Evolutionary conservation across 2,113 vertebrate species (phyloP), one percentile per base, ranked within the genome.

Genomic region (Cinclus cinclus): DNA sequence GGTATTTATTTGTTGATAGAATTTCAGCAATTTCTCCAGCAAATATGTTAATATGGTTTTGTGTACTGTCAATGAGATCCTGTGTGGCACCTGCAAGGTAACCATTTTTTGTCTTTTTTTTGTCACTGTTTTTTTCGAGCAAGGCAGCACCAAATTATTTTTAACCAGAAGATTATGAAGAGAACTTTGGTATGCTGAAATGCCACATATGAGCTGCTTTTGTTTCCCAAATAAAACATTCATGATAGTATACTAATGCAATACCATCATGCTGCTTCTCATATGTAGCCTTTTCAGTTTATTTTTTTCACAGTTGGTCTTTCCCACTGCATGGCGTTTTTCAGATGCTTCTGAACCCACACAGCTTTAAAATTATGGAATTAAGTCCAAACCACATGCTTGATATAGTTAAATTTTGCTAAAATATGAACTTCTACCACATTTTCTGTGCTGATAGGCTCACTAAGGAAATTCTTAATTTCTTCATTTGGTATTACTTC

Each of bases 401-500:
- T 79, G 13, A 75, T 84, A 33, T 5, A 63, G 31, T 80, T 83
- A 37, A 46, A 50, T 78, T 90, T 90, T 68, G 8, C 44, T 83
- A 31, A 80, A 83, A 49, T 75, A 11, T 47, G 3, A 67, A 23
- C 18, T 90, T 89, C 27, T 74, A 37, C 71, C 10, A 37, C 11
- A 15, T 92, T 76, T 95, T 86, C 44, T 80, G 1, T 81, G 31
- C 41, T 90, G 31, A 24, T 92, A 62, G 27, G 10, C 74, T 94
- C 39, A 67, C 55, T 85, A 44, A 73, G 50, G 56, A 92, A 83
- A 67, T 70, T 87, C 68, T 92, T 87, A 71, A 92, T 92, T 89
- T 94, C 76, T 93, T 91, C 8, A 33, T 83, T 69, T 31, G 27
- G 56, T 94, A 70, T 80, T 95, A 89, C 88, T 90, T 95, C 60